Conservation (phyloP, 2,888 invertebrate species). For the Apodemia zela region DNA sequence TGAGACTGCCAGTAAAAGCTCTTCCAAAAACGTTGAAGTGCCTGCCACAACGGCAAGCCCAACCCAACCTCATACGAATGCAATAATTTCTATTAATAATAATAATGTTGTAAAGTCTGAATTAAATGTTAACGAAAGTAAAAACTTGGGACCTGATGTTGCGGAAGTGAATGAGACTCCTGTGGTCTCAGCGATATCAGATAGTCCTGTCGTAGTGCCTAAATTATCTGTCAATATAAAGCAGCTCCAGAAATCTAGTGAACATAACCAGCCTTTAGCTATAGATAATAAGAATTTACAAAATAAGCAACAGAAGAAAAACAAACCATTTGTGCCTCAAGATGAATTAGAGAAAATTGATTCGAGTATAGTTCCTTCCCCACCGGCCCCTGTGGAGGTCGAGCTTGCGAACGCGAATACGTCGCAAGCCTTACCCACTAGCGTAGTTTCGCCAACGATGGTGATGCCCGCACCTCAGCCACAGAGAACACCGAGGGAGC, state of each 20-base stretch:
- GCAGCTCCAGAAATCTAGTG: conserved; percentile 62
- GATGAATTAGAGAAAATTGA: conserved; percentile 45
- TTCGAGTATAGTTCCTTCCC: conserved; percentile 32
- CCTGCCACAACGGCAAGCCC: conserved; percentile 49
- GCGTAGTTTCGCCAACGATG: neutral
- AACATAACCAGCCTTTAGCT: conserved; percentile 51
- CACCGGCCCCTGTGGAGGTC: conserved; percentile 3
- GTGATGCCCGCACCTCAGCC: conserved; percentile 43
- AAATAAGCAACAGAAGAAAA: conserved; percentile 59
- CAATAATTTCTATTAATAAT: conserved; percentile 61
- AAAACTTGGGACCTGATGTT: conserved; percentile 60
- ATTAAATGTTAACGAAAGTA: conserved; percentile 64
- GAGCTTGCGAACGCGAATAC: conserved; percentile 27
- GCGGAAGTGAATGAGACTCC: conserved; percentile 77
- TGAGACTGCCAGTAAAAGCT: conserved; percentile 54
- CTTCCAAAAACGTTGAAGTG: conserved; percentile 52
- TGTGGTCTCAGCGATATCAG: conserved; percentile 85
- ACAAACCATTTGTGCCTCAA: conserved; percentile 57
- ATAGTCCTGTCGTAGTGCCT: conserved; percentile 83
- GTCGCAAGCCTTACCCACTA: neutral
- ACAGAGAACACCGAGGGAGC: conserved; percentile 44
- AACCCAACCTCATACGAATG: conserved; percentile 60
- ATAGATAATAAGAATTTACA: conserved; percentile 62
- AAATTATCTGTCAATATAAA: conserved; percentile 70
- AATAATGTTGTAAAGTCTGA: conserved; percentile 72